Conservation (phyloP, 2,113 vertebrate species). For the Scomber colias region DNA sequence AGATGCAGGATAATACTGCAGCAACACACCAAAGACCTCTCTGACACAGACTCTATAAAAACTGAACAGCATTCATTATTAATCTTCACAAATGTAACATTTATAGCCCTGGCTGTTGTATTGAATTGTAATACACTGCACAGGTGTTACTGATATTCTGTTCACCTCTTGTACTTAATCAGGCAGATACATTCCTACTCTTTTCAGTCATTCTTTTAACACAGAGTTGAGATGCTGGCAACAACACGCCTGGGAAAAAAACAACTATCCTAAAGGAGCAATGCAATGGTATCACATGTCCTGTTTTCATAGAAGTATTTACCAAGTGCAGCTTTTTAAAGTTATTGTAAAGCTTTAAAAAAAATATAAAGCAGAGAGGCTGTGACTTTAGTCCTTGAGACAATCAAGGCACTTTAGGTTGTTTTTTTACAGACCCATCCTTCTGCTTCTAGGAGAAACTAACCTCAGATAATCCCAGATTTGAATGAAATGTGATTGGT, state of each 20-base stretch:
- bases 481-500: slow-evolving; percentile 8
- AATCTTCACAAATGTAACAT: slow-evolving; percentile 40
- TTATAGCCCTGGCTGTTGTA: slow-evolving; percentile 30
- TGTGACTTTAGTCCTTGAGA: neutral
- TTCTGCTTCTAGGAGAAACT: neutral
- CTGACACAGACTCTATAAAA: neutral
- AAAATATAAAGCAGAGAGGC: too few relatives aligned
- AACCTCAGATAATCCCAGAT: neutral
- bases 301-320: neutral
- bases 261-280: too few relatives aligned
- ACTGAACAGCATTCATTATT: slow-evolving; percentile 6
- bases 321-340: too few relatives aligned
- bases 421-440: neutral
- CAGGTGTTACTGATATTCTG: slow-evolving; percentile 31
- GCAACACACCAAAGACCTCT: neutral
- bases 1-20: neutral
- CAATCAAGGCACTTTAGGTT: neutral
- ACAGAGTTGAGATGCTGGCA: neutral
- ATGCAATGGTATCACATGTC: neutral
- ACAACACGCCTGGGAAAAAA: neutral
- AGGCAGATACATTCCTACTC: neutral
- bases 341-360: too few relatives aligned
- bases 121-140: slow-evolving; percentile 24
- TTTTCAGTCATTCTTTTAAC: neutral
- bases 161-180: neutral